These are phyloP conservation scores for Pyrochroa serraticornis DNA, from an alignment of 2,888 invertebrate genomes.

Conservation along the genomic window DNA sequence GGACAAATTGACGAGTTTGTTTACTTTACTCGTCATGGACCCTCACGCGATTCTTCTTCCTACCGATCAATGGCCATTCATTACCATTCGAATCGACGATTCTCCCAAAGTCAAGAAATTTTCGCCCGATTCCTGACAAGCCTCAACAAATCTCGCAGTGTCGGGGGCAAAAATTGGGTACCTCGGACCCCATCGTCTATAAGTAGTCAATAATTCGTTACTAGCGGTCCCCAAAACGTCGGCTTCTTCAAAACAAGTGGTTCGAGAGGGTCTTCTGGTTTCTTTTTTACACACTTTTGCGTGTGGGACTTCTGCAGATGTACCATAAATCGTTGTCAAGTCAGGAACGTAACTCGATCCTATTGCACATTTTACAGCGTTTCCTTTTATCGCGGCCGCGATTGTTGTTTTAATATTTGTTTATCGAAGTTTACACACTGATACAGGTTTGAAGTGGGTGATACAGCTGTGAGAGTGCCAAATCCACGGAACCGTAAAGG, in stretches of 20 bases:
- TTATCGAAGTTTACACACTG: too few species aligned
- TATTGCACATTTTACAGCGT: not conserved
- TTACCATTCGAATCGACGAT: too few species aligned
- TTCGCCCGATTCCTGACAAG: not conserved
- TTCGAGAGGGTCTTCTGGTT: slow-evolving; percentile 16
- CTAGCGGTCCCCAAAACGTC: slow-evolving; percentile 34
- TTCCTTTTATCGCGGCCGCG: too few species aligned
- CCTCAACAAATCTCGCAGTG: not conserved
- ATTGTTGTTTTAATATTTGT: too few species aligned
- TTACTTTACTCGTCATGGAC: not conserved
- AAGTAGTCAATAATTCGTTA: slow-evolving; percentile 13
- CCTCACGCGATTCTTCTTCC: too few species aligned
- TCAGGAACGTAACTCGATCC: slow-evolving; percentile 5
- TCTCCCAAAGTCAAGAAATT: not conserved
- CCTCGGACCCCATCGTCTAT: slow-evolving; percentile 1
- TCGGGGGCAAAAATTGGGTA: not conserved
- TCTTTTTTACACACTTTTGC: slow-evolving; percentile 10
- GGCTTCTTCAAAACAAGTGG: slow-evolving; percentile 39
- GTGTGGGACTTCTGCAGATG: slow-evolving; percentile 6
- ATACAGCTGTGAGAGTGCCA: too few species aligned
- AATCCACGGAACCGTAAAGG: not conserved
- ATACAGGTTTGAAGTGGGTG: too few species aligned
- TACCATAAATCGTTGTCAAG: not conserved
- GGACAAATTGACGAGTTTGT: not conserved
- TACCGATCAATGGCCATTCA: not conserved